Evolutionary conservation across 2,888 invertebrate genomes (phyloP).

Genomic region (Thecophora atra): DNA sequence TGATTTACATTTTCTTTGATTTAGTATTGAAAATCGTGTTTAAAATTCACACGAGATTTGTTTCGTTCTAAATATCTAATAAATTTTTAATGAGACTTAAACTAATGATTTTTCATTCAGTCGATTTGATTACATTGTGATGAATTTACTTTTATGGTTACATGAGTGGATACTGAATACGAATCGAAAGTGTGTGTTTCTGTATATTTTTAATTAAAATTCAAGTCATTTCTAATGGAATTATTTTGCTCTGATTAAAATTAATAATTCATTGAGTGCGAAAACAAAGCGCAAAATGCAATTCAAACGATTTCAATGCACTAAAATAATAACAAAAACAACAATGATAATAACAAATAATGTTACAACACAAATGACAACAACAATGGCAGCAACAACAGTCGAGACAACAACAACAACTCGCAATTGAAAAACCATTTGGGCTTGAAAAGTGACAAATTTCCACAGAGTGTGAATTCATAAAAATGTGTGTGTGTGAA

Average conservation of each 20-base stretch:
- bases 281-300: constrained; percentile 20
- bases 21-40: too few species aligned
- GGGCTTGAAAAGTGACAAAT: too few species aligned
- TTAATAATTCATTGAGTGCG: constrained; percentile 25
- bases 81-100: too few species aligned
- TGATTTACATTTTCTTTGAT: too few species aligned
- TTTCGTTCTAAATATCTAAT: too few species aligned
- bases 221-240: constrained; percentile 16
- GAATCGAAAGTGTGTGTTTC: background rate
- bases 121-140: background rate
- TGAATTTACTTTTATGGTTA: background rate
- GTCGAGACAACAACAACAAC: background rate
- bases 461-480: too few species aligned
- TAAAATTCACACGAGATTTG: too few species aligned
- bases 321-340: background rate
- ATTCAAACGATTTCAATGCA: constrained; percentile 9
- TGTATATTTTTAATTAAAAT: constrained; percentile 19
- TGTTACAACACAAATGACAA: background rate
- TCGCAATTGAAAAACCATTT: too few species aligned
- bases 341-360: background rate
- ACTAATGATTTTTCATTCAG: too few species aligned
- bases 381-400: background rate
- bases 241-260: constrained; percentile 33
- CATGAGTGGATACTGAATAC: background rate
- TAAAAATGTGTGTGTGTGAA: too few species aligned